A percentile compares a stretch with the other conserved stretches of the same genome.
Conservation (phyloP, 2,113 vertebrate species). For the Danio rerio region DNA sequence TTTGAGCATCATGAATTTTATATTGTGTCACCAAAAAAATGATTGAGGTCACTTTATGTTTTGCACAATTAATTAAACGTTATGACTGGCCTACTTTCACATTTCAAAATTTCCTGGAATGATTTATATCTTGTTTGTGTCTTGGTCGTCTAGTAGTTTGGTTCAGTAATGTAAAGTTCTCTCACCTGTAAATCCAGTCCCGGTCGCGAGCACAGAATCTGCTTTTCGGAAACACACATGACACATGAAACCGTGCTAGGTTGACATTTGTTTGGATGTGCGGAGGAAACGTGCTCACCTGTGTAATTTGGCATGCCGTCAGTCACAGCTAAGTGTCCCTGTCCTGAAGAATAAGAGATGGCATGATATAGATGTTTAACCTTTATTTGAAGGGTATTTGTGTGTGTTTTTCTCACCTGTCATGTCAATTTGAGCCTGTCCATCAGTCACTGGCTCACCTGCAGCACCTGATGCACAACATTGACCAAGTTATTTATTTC, state of each 20-base stretch:
- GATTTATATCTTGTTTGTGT: no score
- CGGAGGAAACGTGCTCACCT: slow-evolving; percentile 46
- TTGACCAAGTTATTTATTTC: slow-evolving; percentile 1
- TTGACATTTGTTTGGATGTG: not conserved
- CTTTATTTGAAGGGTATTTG: not conserved
- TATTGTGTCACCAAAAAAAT: no score
- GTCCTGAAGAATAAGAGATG: slow-evolving; percentile 39
- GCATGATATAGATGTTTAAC: not conserved
- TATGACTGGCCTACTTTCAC: no score
- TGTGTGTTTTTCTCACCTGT: slow-evolving; percentile 49
- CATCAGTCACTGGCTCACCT: slow-evolving; percentile 52
- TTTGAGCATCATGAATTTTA: no score
- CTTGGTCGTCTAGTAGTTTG: no score
- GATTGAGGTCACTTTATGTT: no score
- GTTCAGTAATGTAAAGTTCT: not conserved
- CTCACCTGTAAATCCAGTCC: slow-evolving; percentile 69
- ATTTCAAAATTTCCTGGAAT: no score
- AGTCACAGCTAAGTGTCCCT: slow-evolving; percentile 51
- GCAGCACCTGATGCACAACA: slow-evolving; percentile 47
- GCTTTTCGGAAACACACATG: slow-evolving; percentile 40
- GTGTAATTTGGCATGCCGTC: slow-evolving; percentile 51
- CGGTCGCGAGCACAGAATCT: slow-evolving; percentile 55
- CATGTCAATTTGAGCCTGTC: slow-evolving; percentile 45
- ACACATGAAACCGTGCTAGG: slow-evolving; percentile 34
- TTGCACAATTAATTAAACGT: no score